These are phyloP conservation scores for Lycophotia porphyrea DNA, from an alignment of 2,888 invertebrate species.

Conservation along the genomic window DNA sequence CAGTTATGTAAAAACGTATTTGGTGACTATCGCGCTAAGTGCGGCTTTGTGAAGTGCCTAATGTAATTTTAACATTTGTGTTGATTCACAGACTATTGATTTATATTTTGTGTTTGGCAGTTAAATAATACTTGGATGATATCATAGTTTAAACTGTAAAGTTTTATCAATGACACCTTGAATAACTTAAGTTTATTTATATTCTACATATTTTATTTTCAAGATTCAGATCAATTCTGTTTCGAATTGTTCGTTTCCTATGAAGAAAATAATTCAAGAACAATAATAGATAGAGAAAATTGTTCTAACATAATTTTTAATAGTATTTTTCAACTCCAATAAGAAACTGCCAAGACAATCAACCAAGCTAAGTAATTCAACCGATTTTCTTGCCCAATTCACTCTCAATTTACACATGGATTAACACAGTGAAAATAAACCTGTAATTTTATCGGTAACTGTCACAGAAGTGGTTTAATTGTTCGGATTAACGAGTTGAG, in stretches of 20 bases:
- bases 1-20: background rate
- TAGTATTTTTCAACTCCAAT: background rate
- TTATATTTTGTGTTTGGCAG: background rate
- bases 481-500: conserved; percentile 60
- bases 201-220: background rate
- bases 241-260: background rate
- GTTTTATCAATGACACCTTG: background rate
- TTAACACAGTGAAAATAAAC: conserved; percentile 51
- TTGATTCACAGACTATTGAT: background rate
- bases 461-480: conserved; percentile 56
- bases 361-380: background rate
- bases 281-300: background rate
- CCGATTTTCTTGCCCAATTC: background rate
- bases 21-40: background rate
- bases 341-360: background rate
- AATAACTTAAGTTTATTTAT: background rate
- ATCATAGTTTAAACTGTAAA: background rate
- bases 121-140: background rate
- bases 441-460: conserved; percentile 50
- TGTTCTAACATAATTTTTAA: background rate
- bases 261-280: background rate
- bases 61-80: background rate
- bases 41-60: too few relatives aligned
- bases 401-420: background rate
- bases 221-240: background rate